Conservation (phyloP, 1,140 invertebrate species). For the Ylistrum balloti region DNA sequence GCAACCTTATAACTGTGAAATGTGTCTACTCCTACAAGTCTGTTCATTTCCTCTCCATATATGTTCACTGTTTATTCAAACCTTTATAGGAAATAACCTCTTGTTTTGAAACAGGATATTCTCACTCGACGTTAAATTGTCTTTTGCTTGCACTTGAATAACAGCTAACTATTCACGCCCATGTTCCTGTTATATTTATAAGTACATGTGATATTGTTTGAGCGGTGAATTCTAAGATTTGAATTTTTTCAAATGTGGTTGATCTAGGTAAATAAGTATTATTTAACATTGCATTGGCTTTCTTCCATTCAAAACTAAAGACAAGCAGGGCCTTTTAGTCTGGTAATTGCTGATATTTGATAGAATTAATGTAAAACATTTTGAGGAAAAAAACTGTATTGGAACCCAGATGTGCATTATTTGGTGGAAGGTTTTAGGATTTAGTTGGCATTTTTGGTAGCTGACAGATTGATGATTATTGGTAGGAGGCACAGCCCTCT, state of each 20-base stretch:
- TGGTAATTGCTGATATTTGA: background rate
- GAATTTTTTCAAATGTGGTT: too few species aligned
- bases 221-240: too few species aligned
- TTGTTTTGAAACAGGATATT: background rate
- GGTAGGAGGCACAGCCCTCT: background rate
- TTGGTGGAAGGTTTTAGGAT: background rate
- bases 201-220: background rate
- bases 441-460: background rate
- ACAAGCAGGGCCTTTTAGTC: background rate
- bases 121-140: background rate
- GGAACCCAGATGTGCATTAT: background rate
- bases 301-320: too few species aligned
- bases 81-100: slow-evolving; percentile 26
- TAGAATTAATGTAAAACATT: background rate
- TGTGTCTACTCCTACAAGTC: background rate
- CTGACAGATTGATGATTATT: background rate
- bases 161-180: background rate
- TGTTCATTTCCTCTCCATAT: background rate
- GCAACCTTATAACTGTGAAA: too few species aligned
- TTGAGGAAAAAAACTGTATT: background rate
- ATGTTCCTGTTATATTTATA: background rate
- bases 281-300: too few species aligned
- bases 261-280: too few species aligned
- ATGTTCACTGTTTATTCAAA: background rate
- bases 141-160: slow-evolving; percentile 7